A percentile compares a stretch with the other conserved stretches of the same genome.
Evolutionary conservation across 2,888 invertebrate genomes (phyloP).

Genomic region (Agrotis segetum): DNA sequence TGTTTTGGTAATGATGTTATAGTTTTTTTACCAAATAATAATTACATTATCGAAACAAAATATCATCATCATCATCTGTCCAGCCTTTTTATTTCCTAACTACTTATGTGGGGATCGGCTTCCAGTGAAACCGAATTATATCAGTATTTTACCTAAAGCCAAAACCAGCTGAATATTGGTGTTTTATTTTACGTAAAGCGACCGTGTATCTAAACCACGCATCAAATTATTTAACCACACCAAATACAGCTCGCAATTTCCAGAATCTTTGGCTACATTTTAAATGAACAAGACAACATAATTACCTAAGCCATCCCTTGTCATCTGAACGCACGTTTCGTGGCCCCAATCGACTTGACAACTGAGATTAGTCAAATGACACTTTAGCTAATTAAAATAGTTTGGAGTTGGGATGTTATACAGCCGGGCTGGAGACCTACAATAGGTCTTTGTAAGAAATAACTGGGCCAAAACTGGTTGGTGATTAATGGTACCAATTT

Average conservation of each 20-base stretch:
- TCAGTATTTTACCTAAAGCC: too few relatives aligned
- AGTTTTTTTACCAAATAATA: too few relatives aligned
- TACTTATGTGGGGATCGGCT: too few relatives aligned
- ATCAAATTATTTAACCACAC: neutral
- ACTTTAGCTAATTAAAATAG: constrained; percentile 64
- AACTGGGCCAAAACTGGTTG: too few relatives aligned
- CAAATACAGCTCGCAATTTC: neutral
- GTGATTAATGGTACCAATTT: constrained; percentile 28
- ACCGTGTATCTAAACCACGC: neutral
- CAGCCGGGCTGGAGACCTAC: neutral
- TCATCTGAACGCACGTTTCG: constrained; percentile 22
- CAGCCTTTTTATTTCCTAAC: too few relatives aligned
- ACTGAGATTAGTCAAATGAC: constrained; percentile 53
- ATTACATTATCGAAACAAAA: too few relatives aligned
- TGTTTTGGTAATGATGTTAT: too few relatives aligned
- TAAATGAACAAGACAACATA: neutral
- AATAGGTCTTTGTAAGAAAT: constrained; percentile 33
- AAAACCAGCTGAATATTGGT: too few relatives aligned
- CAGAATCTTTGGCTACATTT: neutral
- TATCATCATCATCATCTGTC: too few relatives aligned
- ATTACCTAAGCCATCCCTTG: constrained; percentile 13
- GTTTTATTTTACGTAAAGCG: too few relatives aligned
- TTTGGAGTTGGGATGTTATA: constrained; percentile 23
- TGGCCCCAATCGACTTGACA: constrained; percentile 30
- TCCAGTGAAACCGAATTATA: too few relatives aligned